Evolutionary conservation across 2,888 invertebrate species (phyloP), one percentile per base, ranked within the genome.

Genomic region (Diogma glabrata): DNA sequence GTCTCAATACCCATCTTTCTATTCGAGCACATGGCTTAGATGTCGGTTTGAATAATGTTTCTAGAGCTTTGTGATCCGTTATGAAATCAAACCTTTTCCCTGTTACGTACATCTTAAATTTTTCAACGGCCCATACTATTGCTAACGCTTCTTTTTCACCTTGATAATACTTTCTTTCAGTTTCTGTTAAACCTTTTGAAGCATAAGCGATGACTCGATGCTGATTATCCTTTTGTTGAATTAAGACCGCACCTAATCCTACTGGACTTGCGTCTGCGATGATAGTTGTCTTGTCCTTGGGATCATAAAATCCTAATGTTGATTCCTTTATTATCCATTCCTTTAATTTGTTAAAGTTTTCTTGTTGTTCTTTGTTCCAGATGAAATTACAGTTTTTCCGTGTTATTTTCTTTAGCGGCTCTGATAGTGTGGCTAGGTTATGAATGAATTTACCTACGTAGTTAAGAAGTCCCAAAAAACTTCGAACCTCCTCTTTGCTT

Each of bases 81-180:
- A 51, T 19, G 12, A 61, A 54, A 1, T 60, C 61, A 54, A 72
- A 72, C 4, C 59, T 54, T n/a, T 62, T 57, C 1, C 70, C 71
- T 54, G 56, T 63, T 3, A 71, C 23, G 52, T 63, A 70, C 12
- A 60, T 55, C 48, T 66, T 60, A 54, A 69, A 72, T 50, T 60
- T 58, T 46, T 64, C 60, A n/a, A 66, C 60, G 3, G 63, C 65
- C 57, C 60, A 57, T 61, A 58, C 51, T 60, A 59, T 54, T n/a
- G n/a, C n/a, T n/a, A n/a, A n/a, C n/a, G n/a, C n/a, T n/a, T n/a
- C n/a, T n/a, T n/a, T n/a, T n/a, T n/a, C n/a, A n/a, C n/a, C n/a
- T n/a, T n/a, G n/a, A n/a, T n/a, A n/a, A n/a, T n/a, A n/a, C n/a
- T n/a, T n/a, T n/a, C n/a, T n/a, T n/a, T n/a, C n/a, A n/a, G n/a